Conservation (phyloP, 2,113 vertebrate species). For the Baryphthengus martii region DNA sequence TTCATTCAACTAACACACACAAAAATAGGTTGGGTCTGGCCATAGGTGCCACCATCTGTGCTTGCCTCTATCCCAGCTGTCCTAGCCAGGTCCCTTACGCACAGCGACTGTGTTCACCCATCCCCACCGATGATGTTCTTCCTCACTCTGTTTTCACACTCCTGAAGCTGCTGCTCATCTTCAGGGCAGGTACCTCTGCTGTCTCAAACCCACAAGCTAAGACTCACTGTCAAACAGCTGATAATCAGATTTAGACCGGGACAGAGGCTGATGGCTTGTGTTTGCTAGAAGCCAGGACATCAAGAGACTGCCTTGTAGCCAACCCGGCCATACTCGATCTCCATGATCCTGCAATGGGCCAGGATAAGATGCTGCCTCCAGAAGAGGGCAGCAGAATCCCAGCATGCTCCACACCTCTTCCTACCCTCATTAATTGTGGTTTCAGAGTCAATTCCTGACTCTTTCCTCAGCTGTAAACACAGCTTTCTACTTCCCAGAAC, state of each 20-base stretch:
- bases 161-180: background rate
- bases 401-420: background rate
- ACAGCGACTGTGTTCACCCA: too few relatives aligned
- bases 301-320: background rate
- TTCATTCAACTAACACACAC: background rate
- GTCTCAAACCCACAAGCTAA: background rate
- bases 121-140: background rate
- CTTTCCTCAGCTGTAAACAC: background rate
- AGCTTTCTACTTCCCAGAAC: background rate
- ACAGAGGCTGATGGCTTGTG: background rate
- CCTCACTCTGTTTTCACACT: background rate
- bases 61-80: background rate
- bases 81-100: background rate
- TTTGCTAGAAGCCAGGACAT: background rate
- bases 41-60: background rate
- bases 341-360: background rate
- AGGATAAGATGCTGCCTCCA: background rate
- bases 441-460: background rate
- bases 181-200: background rate
- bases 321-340: background rate
- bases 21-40: background rate
- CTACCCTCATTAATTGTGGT: accelerated
- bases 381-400: constrained; percentile 40
- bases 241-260: background rate
- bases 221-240: too few relatives aligned